Evolutionary conservation across 2,888 invertebrate genomes (phyloP).

Genomic region (Megastigmus dorsalis): DNA sequence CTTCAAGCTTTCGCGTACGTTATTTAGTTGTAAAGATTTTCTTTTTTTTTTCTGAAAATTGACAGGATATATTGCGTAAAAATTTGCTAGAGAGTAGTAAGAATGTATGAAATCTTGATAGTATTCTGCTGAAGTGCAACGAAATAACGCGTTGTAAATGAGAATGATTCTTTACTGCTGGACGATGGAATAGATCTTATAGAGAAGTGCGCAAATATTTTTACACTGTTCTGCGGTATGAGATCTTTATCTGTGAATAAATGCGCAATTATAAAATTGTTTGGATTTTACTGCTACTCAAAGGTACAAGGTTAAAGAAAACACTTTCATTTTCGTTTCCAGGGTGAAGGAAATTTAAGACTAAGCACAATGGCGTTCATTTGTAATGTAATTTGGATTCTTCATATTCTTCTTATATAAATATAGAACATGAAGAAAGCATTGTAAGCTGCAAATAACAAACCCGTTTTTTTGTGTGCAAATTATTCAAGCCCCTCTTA

Average conservation of each 20-base stretch:
- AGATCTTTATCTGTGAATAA: conserved; percentile 12
- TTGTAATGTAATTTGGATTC: conserved; percentile 22
- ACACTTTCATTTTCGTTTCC: conserved; percentile 5
- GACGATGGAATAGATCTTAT: conserved; percentile 6
- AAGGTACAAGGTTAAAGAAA: not conserved
- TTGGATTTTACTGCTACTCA: conserved; percentile 20
- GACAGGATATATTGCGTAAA: not conserved
- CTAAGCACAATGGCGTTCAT: conserved; percentile 27
- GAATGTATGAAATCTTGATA: not conserved
- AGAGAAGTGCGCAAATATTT: conserved; percentile 38
- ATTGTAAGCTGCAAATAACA: conserved; percentile 10
- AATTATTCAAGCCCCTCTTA: conserved; percentile 5
- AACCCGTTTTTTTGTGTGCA: conserved; percentile 1
- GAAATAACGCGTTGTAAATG: conserved; percentile 1
- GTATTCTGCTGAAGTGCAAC: not conserved
- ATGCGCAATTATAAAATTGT: not conserved
- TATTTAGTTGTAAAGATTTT: conserved; percentile 18
- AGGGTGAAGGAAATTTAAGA: conserved; percentile 13
- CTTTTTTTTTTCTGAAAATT: conserved; percentile 6
- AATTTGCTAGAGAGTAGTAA: conserved; percentile 16
- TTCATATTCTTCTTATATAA: conserved; percentile 19
- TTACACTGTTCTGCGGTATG: conserved; percentile 29
- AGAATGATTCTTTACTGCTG: not conserved
- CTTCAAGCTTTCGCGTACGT: conserved; percentile 11
- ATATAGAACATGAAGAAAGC: conserved; percentile 12